A percentile compares a stretch with the other conserved stretches of the same genome.
Conservation (phyloP, 2,888 invertebrate genomes). For the Antitype chi region DNA sequence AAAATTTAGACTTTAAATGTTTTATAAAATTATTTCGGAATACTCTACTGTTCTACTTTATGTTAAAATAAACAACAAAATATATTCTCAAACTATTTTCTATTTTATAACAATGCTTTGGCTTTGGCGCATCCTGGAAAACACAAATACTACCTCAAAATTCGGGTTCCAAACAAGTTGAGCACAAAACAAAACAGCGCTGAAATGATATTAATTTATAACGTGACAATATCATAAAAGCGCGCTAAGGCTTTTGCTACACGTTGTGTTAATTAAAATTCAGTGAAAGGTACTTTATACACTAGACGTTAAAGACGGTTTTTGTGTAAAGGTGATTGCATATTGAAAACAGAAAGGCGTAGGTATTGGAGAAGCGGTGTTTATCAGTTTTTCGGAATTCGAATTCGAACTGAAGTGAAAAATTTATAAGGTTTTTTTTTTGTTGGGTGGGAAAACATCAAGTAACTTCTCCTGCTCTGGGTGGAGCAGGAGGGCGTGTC, state of each 20-base stretch:
- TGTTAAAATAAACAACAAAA: conserved; percentile 21
- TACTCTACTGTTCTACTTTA: conserved; percentile 10
- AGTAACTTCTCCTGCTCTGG: too few relatives aligned
- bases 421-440: too few relatives aligned
- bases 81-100: conserved; percentile 34
- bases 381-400: neutral
- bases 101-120: conserved; percentile 45
- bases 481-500: too few relatives aligned
- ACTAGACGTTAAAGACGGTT: neutral
- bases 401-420: neutral
- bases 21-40: conserved; percentile 11
- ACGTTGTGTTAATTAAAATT: neutral
- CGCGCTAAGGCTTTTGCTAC: neutral
- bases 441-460: too few relatives aligned
- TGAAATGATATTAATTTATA: neutral
- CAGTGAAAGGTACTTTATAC: neutral
- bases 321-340: conserved; percentile 2
- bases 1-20: neutral
- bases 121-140: conserved; percentile 43
- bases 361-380: neutral
- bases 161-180: conserved; percentile 29
- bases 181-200: neutral
- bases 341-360: neutral
- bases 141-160: conserved; percentile 39
- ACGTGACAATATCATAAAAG: too few relatives aligned